These are phyloP conservation scores for Andrena hattorfiana DNA, from an alignment of 2,888 invertebrate species.

Conservation along the genomic window DNA sequence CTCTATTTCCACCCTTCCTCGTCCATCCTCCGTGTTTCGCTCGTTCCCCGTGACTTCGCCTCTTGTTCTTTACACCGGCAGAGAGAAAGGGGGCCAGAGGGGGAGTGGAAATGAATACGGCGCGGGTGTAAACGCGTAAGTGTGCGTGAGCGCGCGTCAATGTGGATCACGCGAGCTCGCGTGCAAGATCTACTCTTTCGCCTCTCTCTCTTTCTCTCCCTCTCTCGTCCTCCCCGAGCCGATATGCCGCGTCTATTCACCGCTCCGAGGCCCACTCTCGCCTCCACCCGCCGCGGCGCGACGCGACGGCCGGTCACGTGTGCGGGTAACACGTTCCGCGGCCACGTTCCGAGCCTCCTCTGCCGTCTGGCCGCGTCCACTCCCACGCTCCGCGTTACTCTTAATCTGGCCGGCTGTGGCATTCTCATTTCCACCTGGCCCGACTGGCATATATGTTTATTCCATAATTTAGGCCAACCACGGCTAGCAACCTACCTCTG, in stretches of 20 bases:
- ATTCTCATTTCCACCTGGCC: slow-evolving; percentile 74
- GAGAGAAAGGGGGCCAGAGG: slow-evolving; percentile 10
- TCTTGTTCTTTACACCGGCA: slow-evolving; percentile 18
- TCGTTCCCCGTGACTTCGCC: not conserved
- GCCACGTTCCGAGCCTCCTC: slow-evolving; percentile 9
- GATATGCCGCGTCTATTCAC: slow-evolving; percentile 36
- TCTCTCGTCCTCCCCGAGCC: slow-evolving; percentile 33
- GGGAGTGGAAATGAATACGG: slow-evolving; percentile 42
- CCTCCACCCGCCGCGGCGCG: slow-evolving; percentile 19
- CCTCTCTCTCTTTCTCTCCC: slow-evolving; percentile 40
- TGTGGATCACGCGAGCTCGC: slow-evolving; percentile 83
- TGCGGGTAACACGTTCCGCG: slow-evolving; percentile 28
- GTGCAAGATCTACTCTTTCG: slow-evolving; percentile 75
- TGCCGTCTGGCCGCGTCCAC: slow-evolving; percentile 41
- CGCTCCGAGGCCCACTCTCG: slow-evolving; percentile 16
- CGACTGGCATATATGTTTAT: slow-evolving; percentile 61
- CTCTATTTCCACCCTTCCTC: slow-evolving; percentile 7
- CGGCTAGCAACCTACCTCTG: slow-evolving; percentile 20
- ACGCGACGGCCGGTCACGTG: slow-evolving; percentile 37
- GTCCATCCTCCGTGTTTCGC: slow-evolving; percentile 15
- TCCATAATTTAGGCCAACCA: slow-evolving; percentile 65
- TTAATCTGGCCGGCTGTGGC: slow-evolving; percentile 64
- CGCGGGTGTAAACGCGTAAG: slow-evolving; percentile 23
- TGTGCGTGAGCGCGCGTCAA: slow-evolving; percentile 64
- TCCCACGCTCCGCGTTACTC: slow-evolving; percentile 72